Conservation (phyloP, 2,797 vertebrate genomes). For the Eurystomus glaucurus region DNA sequence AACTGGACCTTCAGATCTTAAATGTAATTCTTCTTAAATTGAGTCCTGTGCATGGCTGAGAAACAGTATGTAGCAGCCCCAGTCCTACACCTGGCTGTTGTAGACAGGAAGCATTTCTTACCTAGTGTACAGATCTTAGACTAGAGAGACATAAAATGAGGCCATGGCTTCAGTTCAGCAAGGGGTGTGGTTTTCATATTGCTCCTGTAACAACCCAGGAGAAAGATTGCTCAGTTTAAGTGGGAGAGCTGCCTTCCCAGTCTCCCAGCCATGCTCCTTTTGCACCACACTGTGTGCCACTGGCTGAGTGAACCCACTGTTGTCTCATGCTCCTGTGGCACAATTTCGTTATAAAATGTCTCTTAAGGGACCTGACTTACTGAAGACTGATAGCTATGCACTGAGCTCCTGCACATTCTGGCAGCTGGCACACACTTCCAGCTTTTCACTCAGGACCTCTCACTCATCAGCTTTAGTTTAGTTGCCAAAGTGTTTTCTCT, state of each 20-base stretch:
- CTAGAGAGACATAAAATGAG: not conserved
- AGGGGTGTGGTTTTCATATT: not conserved
- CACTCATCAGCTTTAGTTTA: not conserved
- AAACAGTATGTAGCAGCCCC: not conserved
- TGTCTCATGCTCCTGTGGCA: not conserved
- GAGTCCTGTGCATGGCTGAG: not conserved
- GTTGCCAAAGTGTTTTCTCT: not conserved
- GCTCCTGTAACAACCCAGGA: not conserved
- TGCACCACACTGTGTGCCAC: not conserved
- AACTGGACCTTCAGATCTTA: not conserved
- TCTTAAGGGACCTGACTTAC: not conserved
- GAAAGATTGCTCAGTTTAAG: not conserved
- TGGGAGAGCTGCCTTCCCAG: not conserved
- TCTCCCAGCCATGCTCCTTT: not conserved
- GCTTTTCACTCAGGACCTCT: not conserved
- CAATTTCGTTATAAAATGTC: not conserved
- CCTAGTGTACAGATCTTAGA: not conserved
- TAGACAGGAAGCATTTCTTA: not conserved
- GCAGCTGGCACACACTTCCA: not conserved
- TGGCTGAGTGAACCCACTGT: accelerated
- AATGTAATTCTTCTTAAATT: not conserved
- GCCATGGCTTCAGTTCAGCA: not conserved
- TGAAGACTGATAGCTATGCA: not conserved
- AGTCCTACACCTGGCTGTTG: not conserved
- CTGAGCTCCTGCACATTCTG: not conserved